phyloP scores from a whole-genome alignment of 2,113 vertebrate genomes.

The Takifugu bimaculatus region DNA sequence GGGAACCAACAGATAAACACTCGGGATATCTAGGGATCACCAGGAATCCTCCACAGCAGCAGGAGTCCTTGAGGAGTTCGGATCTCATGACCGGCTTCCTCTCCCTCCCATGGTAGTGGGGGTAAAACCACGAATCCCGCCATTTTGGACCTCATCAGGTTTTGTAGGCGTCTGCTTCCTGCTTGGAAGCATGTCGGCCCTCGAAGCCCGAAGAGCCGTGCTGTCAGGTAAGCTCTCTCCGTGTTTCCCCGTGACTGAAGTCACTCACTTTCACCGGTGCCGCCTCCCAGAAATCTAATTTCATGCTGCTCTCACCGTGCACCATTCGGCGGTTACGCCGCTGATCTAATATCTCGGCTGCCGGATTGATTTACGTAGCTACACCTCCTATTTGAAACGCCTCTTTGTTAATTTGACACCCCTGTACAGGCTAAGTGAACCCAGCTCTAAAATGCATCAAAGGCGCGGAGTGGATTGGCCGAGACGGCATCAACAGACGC shows the following conservation, averaged over 20 bases:
- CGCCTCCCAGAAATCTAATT: conserved; percentile 66
- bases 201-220: conserved; percentile 12
- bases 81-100: no score
- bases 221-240: conserved; percentile 8
- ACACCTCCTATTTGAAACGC: conserved; percentile 22
- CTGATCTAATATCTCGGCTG: conserved; percentile 52
- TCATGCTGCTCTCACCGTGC: conserved; percentile 62
- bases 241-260: conserved; percentile 32
- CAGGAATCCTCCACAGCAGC: neutral
- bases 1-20: neutral
- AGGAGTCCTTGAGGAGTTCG: no score
- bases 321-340: conserved; percentile 46
- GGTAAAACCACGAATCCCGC: neutral
- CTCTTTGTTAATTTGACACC: conserved; percentile 18
- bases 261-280: conserved; percentile 65
- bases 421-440: conserved; percentile 26
- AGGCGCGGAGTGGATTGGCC: neutral
- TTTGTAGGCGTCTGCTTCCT: conserved; percentile 1
- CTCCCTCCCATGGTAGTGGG: neutral
- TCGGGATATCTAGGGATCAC: neutral
- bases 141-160: conserved; percentile 2
- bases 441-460: neutral
- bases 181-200: conserved; percentile 18
- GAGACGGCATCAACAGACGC: no score
- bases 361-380: conserved; percentile 51